Evolutionary conservation across 2,797 vertebrate species (phyloP).

Genomic region (Argentina silus): DNA sequence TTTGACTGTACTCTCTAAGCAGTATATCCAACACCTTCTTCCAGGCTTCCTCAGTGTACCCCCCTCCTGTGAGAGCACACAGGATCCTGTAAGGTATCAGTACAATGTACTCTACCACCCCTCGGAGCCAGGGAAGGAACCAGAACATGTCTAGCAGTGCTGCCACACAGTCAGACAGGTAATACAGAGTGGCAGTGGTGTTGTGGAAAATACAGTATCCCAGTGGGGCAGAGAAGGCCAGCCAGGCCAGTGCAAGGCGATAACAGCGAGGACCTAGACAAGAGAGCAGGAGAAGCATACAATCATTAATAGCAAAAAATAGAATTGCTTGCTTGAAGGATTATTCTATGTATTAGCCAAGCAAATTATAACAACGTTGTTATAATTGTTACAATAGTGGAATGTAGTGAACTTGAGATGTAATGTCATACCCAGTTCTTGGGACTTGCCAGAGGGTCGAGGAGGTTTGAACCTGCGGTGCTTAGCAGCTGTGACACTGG

Average conservation of each 20-base stretch:
- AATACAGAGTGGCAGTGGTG: constrained; percentile 81
- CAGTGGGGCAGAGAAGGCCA: constrained; percentile 84
- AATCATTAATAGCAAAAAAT: not conserved
- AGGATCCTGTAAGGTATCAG: constrained; percentile 81
- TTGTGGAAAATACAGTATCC: constrained; percentile 82
- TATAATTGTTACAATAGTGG: not conserved
- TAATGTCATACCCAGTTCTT: constrained; percentile 64
- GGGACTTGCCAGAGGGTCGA: constrained; percentile 26
- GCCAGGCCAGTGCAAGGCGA: constrained; percentile 81
- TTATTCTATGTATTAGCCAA: not conserved
- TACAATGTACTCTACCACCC: constrained; percentile 77
- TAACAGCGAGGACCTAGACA: constrained; percentile 78
- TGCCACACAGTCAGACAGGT: constrained; percentile 81
- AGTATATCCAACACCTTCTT: constrained; percentile 81
- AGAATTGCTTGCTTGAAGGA: not conserved
- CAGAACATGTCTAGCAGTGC: constrained; percentile 82
- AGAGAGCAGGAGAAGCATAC: not conserved
- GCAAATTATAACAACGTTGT: not conserved
- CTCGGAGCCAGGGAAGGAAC: constrained; percentile 82
- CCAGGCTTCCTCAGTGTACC: constrained; percentile 74
- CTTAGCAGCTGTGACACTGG: constrained; percentile 80
- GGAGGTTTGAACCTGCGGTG: constrained; percentile 75
- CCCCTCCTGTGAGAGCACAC: constrained; percentile 74
- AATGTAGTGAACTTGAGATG: not conserved
- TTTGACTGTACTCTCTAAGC: constrained; percentile 78